A percentile compares a stretch with the other conserved stretches of the same genome.
Conservation (phyloP, 2,888 invertebrate species). For the Myathropa florea region DNA sequence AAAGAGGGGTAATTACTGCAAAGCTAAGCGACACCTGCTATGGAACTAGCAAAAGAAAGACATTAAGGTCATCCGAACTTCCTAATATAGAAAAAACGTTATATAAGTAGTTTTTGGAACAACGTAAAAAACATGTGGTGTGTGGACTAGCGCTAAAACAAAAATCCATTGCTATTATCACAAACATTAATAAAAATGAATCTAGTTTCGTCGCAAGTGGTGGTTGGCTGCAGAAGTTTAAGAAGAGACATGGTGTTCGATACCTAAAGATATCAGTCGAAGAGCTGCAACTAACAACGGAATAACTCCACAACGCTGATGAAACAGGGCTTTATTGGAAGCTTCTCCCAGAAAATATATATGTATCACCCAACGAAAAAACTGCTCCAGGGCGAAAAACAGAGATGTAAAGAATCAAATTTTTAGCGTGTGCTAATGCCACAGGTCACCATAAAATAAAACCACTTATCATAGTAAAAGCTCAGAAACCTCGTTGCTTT, state of each 20-base stretch:
- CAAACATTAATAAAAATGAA: constrained; percentile 1
- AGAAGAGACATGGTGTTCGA: constrained; percentile 5
- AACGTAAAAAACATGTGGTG: no score
- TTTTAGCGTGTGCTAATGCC: constrained; percentile 10
- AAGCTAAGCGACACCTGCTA: constrained; percentile 1
- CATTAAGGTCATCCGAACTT: not conserved
- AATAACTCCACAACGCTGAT: not conserved
- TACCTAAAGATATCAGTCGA: constrained; percentile 19
- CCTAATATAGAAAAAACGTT: constrained; percentile 8
- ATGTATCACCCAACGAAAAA: constrained; percentile 2
- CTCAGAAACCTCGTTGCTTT: constrained; percentile 8
- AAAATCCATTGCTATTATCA: no score
- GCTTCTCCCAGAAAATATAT: no score
- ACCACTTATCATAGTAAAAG: constrained; percentile 14
- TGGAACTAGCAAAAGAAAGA: constrained; percentile 20
- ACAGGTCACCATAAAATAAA: constrained; percentile 1
- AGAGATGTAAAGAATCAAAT: constrained; percentile 2
- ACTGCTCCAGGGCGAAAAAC: constrained; percentile 15
- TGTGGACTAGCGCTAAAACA: no score
- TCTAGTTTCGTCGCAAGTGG: constrained; percentile 4
- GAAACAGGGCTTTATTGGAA: not conserved
- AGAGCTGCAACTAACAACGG: not conserved
- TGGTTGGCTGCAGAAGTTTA: constrained; percentile 14
- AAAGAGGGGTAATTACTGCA: constrained; percentile 40
- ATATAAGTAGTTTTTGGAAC: constrained; percentile 1